Conservation (phyloP, 2,888 invertebrate genomes). For the Cybosia mesomella region DNA sequence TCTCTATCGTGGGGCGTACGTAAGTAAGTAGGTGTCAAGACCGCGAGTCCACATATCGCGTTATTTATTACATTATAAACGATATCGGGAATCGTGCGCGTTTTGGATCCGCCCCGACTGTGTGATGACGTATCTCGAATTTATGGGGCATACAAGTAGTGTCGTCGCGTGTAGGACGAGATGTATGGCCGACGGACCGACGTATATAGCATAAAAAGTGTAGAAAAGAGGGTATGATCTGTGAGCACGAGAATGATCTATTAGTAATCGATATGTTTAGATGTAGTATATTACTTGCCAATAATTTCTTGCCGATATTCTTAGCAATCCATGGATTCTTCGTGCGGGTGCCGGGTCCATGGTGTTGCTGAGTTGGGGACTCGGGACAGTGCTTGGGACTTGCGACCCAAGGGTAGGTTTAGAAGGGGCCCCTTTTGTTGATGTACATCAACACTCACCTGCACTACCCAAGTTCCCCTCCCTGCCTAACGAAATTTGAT, state of each 20-base stretch:
- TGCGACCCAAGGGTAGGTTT: no score
- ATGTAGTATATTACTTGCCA: no score
- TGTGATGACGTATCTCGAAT: slow-evolving; percentile 80
- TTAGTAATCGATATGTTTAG: background rate
- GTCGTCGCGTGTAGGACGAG: slow-evolving; percentile 73
- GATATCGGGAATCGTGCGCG: slow-evolving; percentile 64
- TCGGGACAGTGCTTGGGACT: no score
- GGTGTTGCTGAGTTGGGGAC: no score
- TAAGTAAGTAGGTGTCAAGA: slow-evolving; percentile 76
- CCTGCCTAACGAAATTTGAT: no score
- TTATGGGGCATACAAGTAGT: slow-evolving; percentile 67
- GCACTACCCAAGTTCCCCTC: no score
- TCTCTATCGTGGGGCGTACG: slow-evolving; percentile 27
- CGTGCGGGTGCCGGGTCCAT: no score
- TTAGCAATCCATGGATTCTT: no score
- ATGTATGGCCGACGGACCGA: slow-evolving; percentile 68
- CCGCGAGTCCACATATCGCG: slow-evolving; percentile 59
- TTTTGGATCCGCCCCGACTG: slow-evolving; percentile 62
- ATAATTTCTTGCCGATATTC: no score
- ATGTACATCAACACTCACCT: no score
- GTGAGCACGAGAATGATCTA: background rate
- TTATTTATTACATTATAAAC: slow-evolving; percentile 78
- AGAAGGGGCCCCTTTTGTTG: no score
- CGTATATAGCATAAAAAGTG: slow-evolving; percentile 51
- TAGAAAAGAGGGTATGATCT: background rate